These are phyloP conservation scores for Pelochelys cantorii DNA, from an alignment of 2,797 vertebrate genomes.

Conservation along the genomic window DNA sequence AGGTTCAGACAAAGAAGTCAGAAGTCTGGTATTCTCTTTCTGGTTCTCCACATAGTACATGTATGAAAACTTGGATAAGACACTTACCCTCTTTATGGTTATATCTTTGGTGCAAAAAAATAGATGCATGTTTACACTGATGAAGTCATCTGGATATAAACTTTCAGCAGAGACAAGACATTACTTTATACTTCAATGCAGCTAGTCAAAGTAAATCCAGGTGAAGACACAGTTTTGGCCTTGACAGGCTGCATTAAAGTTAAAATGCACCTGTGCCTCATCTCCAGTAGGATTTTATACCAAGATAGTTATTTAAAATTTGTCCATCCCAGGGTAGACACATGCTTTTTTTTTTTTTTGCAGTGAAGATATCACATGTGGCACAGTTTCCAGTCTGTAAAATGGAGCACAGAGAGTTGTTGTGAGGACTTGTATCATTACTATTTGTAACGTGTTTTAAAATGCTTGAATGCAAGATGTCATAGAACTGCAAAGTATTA, in stretches of 20 bases:
- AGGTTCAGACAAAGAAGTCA: not conserved
- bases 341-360: not conserved
- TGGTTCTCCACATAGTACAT: not conserved
- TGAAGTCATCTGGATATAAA: not conserved
- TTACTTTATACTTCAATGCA: not conserved
- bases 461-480: not conserved
- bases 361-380: not conserved
- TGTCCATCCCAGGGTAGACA: not conserved
- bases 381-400: not conserved
- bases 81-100: not conserved
- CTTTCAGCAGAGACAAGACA: not conserved
- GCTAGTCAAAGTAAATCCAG: not conserved
- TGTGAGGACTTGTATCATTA: not conserved
- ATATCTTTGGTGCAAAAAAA: not conserved
- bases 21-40: not conserved
- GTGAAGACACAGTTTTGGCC: not conserved
- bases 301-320: not conserved
- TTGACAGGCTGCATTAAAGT: not conserved
- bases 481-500: not conserved
- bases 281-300: not conserved
- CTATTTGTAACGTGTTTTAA: not conserved
- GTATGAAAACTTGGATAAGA: not conserved
- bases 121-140: not conserved
- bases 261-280: not conserved
- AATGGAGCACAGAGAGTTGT: not conserved